Base-by-base conservation (phyloP, 2,888 invertebrate genomes). In the Smittia aterrima region DNA sequence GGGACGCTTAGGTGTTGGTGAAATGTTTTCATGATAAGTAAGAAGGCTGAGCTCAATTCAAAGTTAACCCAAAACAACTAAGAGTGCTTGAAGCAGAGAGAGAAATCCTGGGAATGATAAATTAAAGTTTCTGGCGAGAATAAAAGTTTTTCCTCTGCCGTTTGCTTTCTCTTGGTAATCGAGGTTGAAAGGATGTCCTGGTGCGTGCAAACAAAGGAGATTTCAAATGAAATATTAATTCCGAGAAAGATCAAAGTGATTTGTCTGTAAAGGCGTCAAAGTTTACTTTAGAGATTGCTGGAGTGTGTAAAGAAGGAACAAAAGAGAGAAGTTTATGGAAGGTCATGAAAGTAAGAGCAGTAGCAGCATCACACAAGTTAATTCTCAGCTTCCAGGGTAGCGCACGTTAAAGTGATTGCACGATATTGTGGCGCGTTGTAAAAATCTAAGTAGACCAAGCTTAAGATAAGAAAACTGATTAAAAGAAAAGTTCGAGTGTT, bases 181-280 rank as follows among this genome's bases (percentile, higher is more conserved):
- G 32, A 32, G 32, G 47, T 47, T 47, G 47, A 47, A 16, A n/a
- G 47, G 16, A 47, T n/a, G 47, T 6, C 11, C 9, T 32, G 32
- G 32, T 32, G 32, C 32, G 32, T 32, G 32, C 32, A 32, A 32
- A 47, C 16, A 47, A 47, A 47, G 3, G 16, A 47, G 47, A 47
- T n/a, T 11, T 11, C 11, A 11, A 47, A 47, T 32, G 32, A 32
- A 32, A 32, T 32, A 32, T 32, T 32, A 32, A 32, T 32, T 32
- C n/a, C 47, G 11, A 47, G n/a, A n/a, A 47, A 11, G 47, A 47
- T 47, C 47, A 47, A 47, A 47, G 47, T 47, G 47, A 47, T 47
- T 13, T 47, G 47, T 47, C 47, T 47, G 11, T 47, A 6, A n/a
- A 3, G 16, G 47, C 47, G 47, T 47, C n/a, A 47, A 47, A 47